Percentiles rank a stretch among this genome's conserved stretches.
Conservation (phyloP, 1,140 invertebrate genomes). For the Cydia splendana region DNA sequence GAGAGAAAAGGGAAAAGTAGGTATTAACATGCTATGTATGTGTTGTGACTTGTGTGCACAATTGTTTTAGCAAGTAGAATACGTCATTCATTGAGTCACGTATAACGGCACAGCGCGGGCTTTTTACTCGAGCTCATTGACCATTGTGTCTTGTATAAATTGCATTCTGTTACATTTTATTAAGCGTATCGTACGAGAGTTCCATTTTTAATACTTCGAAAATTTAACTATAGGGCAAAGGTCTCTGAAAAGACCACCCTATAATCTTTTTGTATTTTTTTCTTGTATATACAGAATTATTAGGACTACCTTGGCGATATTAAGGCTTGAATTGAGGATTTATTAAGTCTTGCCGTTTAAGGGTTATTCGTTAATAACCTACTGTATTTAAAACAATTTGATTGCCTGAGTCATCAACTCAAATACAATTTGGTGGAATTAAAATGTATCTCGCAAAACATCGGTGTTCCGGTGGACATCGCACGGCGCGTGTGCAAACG, state of each 20-base stretch:
- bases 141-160: slow-evolving; percentile 1
- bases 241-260: no score
- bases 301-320: no score
- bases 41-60: slow-evolving; percentile 47
- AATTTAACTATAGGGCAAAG: neutral
- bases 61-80: slow-evolving; percentile 42
- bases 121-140: slow-evolving; percentile 9
- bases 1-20: no score
- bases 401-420: neutral
- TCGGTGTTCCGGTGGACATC: slow-evolving; percentile 38
- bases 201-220: no score
- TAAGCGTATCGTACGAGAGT: no score
- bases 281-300: no score
- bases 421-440: slow-evolving; percentile 32
- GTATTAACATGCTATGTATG: neutral
- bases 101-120: slow-evolving; percentile 43
- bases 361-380: neutral
- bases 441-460: slow-evolving; percentile 43
- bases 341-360: no score
- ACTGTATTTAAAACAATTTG: neutral
- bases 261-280: no score
- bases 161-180: neutral
- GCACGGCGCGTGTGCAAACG: neutral
- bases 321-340: no score
- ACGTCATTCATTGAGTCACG: slow-evolving; percentile 51